Evolutionary conservation across 2,888 invertebrate genomes (phyloP).

Genomic region (Synergus gifuensis): DNA sequence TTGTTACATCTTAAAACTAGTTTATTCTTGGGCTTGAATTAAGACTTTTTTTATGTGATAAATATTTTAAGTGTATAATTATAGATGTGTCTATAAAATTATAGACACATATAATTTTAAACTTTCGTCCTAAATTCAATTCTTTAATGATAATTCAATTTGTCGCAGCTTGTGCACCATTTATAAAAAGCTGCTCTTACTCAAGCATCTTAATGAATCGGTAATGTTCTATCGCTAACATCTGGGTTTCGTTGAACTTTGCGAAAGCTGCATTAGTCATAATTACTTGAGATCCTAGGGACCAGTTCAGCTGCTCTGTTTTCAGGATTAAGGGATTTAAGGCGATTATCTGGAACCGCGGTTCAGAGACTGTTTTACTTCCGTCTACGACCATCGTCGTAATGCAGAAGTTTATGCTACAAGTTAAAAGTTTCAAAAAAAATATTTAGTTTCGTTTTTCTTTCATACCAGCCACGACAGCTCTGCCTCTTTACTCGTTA

Average conservation of each 20-base stretch:
- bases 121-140: too few relatives aligned
- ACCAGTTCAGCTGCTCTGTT: conserved; percentile 42
- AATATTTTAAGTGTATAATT: too few relatives aligned
- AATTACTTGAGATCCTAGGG: conserved; percentile 48
- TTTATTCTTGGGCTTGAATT: too few relatives aligned
- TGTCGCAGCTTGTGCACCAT: background rate
- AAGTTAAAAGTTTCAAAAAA: conserved; percentile 32
- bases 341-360: conserved; percentile 48
- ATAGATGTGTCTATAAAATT: too few relatives aligned
- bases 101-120: too few relatives aligned
- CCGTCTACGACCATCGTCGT: conserved; percentile 25
- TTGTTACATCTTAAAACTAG: too few relatives aligned
- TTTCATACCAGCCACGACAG: background rate
- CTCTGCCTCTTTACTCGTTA: background rate
- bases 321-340: conserved; percentile 47
- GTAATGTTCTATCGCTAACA: conserved; percentile 63
- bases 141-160: too few relatives aligned
- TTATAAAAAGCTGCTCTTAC: conserved; percentile 46
- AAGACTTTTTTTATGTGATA: too few relatives aligned
- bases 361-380: conserved; percentile 23
- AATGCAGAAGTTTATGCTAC: conserved; percentile 29
- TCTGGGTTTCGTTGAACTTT: conserved; percentile 42
- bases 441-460: background rate
- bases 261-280: conserved; percentile 52
- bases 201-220: conserved; percentile 62